Evolutionary conservation across 2,113 vertebrate genomes (phyloP).

Genomic region (Spheniscus mendiculus): DNA sequence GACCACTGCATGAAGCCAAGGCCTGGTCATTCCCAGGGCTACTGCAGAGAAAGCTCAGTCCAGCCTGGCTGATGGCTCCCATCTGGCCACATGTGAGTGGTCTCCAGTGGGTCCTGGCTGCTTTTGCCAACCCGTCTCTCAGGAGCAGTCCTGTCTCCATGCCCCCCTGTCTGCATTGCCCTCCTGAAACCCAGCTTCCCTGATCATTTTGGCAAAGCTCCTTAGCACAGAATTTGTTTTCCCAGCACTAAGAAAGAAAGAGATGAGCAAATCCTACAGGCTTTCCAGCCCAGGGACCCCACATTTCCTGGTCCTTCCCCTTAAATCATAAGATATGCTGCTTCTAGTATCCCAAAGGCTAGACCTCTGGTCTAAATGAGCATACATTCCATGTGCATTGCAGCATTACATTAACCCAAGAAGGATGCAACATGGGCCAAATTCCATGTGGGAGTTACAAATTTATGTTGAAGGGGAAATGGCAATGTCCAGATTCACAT

Average conservation of each 20-base stretch:
- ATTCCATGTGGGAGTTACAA: background rate
- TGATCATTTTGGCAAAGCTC: background rate
- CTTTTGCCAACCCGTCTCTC: background rate
- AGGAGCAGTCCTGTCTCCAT: background rate
- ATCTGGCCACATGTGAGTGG: accelerated
- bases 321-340: background rate
- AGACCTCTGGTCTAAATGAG: background rate
- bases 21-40: background rate
- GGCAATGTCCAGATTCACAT: background rate
- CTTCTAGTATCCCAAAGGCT: background rate
- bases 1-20: background rate
- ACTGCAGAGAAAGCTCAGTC: background rate
- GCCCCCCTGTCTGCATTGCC: background rate
- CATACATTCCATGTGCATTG: background rate
- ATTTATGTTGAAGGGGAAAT: background rate
- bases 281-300: background rate
- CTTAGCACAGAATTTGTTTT: background rate
- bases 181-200: background rate
- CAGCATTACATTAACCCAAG: background rate
- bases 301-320: background rate
- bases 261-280: background rate
- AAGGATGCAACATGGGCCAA: background rate
- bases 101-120: background rate
- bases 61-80: background rate
- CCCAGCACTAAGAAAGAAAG: background rate